Percentiles rank a stretch among this genome's conserved stretches.
Evolutionary conservation across 2,797 vertebrate species (phyloP).

Genomic region (Enteromius viviparus): DNA sequence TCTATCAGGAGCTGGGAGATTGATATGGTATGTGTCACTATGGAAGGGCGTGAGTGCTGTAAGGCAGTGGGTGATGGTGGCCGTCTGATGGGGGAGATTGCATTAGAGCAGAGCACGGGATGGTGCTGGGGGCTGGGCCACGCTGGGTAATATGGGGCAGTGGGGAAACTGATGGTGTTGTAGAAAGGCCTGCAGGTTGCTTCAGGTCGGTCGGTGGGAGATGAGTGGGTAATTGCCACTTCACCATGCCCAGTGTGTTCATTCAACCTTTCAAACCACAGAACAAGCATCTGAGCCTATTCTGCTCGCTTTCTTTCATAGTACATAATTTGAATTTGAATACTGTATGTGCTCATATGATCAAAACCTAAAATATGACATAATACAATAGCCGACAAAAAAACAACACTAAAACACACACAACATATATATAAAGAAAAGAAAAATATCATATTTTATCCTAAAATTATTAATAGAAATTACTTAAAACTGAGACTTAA

Average conservation of each 20-base stretch:
- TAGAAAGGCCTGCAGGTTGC: conserved; percentile 50
- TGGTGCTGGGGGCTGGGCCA: conserved; percentile 55
- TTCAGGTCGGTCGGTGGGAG: conserved; percentile 36
- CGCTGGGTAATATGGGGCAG: conserved; percentile 63
- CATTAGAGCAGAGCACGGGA: conserved; percentile 28
- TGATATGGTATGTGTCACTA: conserved; percentile 45
- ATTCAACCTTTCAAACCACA: conserved; percentile 48
- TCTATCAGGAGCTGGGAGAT: conserved; percentile 56
- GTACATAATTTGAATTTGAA: not conserved
- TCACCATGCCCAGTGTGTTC: conserved; percentile 52
- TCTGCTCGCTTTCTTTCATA: not conserved
- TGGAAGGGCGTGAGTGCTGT: conserved; percentile 43
- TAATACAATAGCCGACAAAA: not conserved
- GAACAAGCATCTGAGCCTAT: conserved; percentile 31
- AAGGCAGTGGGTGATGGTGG: conserved; percentile 49
- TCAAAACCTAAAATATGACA: not conserved
- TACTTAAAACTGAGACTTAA: not conserved
- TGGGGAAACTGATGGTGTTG: conserved; percentile 53
- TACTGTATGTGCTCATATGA: not conserved
- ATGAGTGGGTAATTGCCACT: conserved; percentile 58
- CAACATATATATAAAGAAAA: too few species aligned
- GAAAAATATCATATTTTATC: too few species aligned
- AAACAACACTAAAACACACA: not conserved
- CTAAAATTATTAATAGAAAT: not conserved
- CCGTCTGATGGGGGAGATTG: conserved; percentile 47